Conservation (phyloP, 2,113 vertebrate genomes). For the Carassius carassius region DNA sequence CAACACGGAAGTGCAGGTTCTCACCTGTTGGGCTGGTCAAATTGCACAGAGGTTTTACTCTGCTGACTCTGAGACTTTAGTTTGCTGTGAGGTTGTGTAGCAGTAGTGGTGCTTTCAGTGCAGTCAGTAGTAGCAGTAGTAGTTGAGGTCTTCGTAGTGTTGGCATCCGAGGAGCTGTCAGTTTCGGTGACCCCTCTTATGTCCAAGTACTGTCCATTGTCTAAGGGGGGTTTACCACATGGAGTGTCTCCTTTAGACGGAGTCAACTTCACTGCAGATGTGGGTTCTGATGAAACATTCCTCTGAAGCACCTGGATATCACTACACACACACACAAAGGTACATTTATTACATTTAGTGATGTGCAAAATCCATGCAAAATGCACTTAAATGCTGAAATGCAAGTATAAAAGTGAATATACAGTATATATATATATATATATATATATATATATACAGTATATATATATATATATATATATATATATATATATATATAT, state of each 20-base stretch:
- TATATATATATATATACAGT: too few species aligned
- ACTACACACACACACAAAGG: slow-evolving; percentile 66
- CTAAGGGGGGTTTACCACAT: slow-evolving; percentile 74
- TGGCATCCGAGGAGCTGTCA: slow-evolving; percentile 66
- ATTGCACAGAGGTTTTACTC: slow-evolving; percentile 79
- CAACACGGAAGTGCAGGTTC: slow-evolving; percentile 38
- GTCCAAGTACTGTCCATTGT: slow-evolving; percentile 85
- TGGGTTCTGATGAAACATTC: slow-evolving; percentile 75
- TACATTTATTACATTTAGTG: not conserved
- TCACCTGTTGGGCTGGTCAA: slow-evolving; percentile 95
- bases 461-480: too few species aligned
- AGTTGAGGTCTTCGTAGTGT: slow-evolving; percentile 57
- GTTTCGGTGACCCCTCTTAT: slow-evolving; percentile 74
- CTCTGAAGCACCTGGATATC: slow-evolving; percentile 90
- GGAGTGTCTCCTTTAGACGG: slow-evolving; percentile 71
- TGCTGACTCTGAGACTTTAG: slow-evolving; percentile 68
- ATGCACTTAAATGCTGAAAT: not conserved
- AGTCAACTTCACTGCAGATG: slow-evolving; percentile 66
- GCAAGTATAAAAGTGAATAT: not conserved
- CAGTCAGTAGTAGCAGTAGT: slow-evolving; percentile 69
- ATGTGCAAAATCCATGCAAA: not conserved
- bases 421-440: not conserved
- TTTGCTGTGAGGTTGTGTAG: slow-evolving; percentile 72
- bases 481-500: too few species aligned
- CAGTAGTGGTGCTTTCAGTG: slow-evolving; percentile 70